Conservation (phyloP, 2,113 vertebrate genomes). For the Alligator sinensis region DNA sequence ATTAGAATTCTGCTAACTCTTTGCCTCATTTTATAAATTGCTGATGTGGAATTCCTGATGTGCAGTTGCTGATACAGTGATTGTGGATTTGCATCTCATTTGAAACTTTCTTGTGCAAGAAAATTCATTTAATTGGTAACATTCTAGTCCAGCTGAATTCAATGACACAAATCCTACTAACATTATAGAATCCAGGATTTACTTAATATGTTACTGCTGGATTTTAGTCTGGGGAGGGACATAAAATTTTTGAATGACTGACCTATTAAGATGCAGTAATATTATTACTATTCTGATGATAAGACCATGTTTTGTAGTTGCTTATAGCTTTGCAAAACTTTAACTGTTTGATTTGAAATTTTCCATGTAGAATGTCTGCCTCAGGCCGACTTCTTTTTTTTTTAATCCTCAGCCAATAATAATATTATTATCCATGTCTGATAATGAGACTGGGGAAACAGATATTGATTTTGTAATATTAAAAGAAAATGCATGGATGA, state of each 20-base stretch:
- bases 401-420: neutral
- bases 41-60: neutral
- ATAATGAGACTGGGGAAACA: neutral
- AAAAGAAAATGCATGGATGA: neutral
- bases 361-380: neutral
- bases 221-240: neutral
- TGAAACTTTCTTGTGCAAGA: neutral
- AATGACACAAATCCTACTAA: neutral
- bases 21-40: neutral
- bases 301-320: neutral
- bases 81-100: neutral
- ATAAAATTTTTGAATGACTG: neutral
- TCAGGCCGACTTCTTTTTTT: neutral
- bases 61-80: neutral
- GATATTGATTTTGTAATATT: neutral
- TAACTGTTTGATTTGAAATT: neutral
- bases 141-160: neutral
- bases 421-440: neutral
- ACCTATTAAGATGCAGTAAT: neutral
- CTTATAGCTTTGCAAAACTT: neutral
- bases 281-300: neutral
- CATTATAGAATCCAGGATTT: fast-evolving
- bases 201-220: neutral
- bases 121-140: neutral
- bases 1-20: neutral